A percentile compares a stretch with the other conserved stretches of the same genome.
phyloP scores from a whole-genome alignment of 2,797 vertebrate species.

The Psittacula echo region DNA sequence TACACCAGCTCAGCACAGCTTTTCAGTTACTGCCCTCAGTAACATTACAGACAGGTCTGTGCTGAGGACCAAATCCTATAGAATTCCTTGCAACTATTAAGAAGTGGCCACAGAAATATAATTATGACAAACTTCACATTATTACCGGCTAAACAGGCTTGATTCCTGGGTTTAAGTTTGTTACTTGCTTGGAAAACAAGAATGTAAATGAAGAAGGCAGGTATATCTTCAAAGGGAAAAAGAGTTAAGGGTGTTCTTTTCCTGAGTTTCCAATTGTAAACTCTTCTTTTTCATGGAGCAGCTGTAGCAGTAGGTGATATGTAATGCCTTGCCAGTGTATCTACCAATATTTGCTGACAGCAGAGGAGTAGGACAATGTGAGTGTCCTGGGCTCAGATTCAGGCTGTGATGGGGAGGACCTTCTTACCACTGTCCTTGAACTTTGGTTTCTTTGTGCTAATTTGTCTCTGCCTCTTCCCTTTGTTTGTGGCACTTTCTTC shows the following conservation, averaged over 20 bases:
- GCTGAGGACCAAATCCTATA: background rate
- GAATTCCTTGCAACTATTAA: background rate
- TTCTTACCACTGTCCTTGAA: background rate
- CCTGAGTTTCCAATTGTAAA: background rate
- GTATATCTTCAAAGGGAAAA: background rate
- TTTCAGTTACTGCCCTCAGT: background rate
- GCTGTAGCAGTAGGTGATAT: background rate
- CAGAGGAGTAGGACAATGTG: background rate
- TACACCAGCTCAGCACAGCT: background rate
- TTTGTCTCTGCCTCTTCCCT: background rate
- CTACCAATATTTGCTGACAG: background rate
- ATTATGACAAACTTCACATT: background rate
- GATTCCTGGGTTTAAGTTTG: background rate
- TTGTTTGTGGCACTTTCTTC: background rate
- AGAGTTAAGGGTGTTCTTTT: background rate
- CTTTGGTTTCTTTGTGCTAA: background rate
- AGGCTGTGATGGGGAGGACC: background rate
- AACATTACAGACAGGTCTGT: background rate
- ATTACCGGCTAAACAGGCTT: background rate
- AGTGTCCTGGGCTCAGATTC: background rate
- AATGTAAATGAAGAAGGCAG: background rate
- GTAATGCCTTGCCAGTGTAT: background rate
- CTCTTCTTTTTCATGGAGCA: background rate
- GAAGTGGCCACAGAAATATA: background rate
- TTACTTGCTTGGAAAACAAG: background rate